Evolutionary conservation across 2,888 invertebrate genomes (phyloP).

Genomic region (Apoda limacodes): DNA sequence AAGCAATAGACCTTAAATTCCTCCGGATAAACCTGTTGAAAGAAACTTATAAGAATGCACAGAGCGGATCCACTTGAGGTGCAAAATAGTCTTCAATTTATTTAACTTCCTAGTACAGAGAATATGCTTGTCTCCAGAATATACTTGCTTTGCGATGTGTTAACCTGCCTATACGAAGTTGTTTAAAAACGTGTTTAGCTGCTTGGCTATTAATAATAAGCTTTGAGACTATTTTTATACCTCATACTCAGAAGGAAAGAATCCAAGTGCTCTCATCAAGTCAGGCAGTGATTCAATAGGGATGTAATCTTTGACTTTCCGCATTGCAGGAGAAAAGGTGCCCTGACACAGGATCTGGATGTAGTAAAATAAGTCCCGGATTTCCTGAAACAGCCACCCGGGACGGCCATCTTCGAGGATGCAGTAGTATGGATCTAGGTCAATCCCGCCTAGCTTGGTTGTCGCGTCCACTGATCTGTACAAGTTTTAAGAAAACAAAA

Average conservation of each 20-base stretch:
- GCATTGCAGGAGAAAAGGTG: constrained; percentile 72
- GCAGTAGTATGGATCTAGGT: constrained; percentile 77
- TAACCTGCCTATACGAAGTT: too few relatives aligned
- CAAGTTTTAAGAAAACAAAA: too few relatives aligned
- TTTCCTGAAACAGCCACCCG: constrained; percentile 78
- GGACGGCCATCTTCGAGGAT: constrained; percentile 77
- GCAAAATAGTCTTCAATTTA: too few relatives aligned
- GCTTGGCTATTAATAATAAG: neutral
- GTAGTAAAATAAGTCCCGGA: constrained; percentile 81
- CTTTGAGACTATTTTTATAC: constrained; percentile 41
- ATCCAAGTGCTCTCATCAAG: constrained; percentile 80
- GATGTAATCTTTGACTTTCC: constrained; percentile 72
- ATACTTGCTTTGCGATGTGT: too few relatives aligned
- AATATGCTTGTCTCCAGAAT: too few relatives aligned
- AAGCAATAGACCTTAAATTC: too few relatives aligned
- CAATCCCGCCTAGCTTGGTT: constrained; percentile 61
- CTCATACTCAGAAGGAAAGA: constrained; percentile 80
- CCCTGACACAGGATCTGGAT: constrained; percentile 81
- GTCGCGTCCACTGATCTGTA: constrained; percentile 65
- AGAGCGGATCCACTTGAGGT: too few relatives aligned
- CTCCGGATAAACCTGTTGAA: too few relatives aligned
- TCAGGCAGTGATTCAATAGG: constrained; percentile 77
- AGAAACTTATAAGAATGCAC: too few relatives aligned
- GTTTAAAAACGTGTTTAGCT: too few relatives aligned
- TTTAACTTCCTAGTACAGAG: too few relatives aligned